These are phyloP conservation scores for Polyploca ridens DNA, from an alignment of 2,888 invertebrate species.

Conservation along the genomic window DNA sequence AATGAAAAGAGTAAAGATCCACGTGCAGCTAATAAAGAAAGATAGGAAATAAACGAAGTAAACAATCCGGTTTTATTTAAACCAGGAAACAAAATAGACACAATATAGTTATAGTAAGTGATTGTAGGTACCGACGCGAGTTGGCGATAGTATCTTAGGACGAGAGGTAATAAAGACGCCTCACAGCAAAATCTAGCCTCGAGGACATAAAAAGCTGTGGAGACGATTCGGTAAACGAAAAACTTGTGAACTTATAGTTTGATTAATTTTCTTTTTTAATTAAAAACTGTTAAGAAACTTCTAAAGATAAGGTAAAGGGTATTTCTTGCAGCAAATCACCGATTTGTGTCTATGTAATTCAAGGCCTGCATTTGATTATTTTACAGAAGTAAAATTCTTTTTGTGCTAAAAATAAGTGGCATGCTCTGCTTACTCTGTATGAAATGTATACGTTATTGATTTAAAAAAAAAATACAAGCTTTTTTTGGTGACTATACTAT, in stretches of 20 bases:
- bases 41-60: constrained; percentile 37
- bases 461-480: no score
- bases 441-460: no score
- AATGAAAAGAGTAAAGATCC: neutral
- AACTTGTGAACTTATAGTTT: neutral
- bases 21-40: constrained; percentile 15
- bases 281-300: no score
- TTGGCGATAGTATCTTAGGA: constrained; percentile 64
- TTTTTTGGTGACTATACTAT: no score
- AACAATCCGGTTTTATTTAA: constrained; percentile 50
- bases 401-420: no score
- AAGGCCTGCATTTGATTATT: no score
- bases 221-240: constrained; percentile 19
- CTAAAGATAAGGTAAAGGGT: no score
- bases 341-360: no score
- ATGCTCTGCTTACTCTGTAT: no score
- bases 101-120: constrained; percentile 63
- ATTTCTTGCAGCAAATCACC: no score
- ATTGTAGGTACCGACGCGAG: constrained; percentile 52
- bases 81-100: constrained; percentile 61
- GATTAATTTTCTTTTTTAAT: no score
- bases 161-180: constrained; percentile 73
- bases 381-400: no score
- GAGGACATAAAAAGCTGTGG: constrained; percentile 40
- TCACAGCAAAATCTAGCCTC: constrained; percentile 62